Evolutionary conservation across 2,888 invertebrate species (phyloP).

Genomic region (Pyrocoelia pectoralis): DNA sequence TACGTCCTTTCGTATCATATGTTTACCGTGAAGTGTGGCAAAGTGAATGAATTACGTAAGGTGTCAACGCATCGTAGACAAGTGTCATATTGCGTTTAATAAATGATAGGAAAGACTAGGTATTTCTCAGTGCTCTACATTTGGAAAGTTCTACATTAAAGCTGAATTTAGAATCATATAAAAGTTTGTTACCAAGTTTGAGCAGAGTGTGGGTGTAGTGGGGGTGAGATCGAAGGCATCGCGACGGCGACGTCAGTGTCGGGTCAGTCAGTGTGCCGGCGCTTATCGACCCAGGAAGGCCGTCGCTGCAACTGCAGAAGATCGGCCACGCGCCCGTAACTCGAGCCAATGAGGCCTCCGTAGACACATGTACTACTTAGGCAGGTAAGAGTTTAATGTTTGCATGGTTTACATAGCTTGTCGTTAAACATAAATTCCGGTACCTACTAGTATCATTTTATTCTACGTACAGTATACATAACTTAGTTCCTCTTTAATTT

Average conservation of each 20-base stretch:
- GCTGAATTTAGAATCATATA: conserved; percentile 17
- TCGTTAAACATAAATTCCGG: background rate
- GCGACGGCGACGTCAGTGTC: conserved; percentile 53
- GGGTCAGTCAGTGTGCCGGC: conserved; percentile 58
- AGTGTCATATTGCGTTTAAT: conserved; percentile 9
- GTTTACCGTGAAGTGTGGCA: conserved; percentile 14
- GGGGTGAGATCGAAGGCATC: conserved; percentile 52
- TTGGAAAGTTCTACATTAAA: conserved; percentile 17
- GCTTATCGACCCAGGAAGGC: conserved; percentile 51
- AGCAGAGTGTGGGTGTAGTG: conserved; percentile 43
- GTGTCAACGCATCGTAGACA: conserved; percentile 9
- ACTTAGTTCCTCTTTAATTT: too few relatives aligned
- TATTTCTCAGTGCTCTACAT: conserved; percentile 25
- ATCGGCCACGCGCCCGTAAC: conserved; percentile 50
- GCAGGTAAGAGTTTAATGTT: conserved; percentile 48
- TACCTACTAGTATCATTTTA: too few relatives aligned
- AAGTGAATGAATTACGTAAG: conserved; percentile 16
- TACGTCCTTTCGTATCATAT: conserved; percentile 16
- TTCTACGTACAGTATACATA: background rate
- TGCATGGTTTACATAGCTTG: conserved; percentile 15
- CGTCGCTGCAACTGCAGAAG: conserved; percentile 43
- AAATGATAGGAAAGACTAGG: background rate
- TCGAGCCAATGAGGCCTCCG: conserved; percentile 57
- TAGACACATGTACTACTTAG: conserved; percentile 57
- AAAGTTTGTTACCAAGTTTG: conserved; percentile 32